A percentile compares a stretch with the other conserved stretches of the same genome.
These are phyloP conservation scores for Megalonaias nervosa DNA, from an alignment of 1,140 invertebrate genomes.

Conservation along the genomic window DNA sequence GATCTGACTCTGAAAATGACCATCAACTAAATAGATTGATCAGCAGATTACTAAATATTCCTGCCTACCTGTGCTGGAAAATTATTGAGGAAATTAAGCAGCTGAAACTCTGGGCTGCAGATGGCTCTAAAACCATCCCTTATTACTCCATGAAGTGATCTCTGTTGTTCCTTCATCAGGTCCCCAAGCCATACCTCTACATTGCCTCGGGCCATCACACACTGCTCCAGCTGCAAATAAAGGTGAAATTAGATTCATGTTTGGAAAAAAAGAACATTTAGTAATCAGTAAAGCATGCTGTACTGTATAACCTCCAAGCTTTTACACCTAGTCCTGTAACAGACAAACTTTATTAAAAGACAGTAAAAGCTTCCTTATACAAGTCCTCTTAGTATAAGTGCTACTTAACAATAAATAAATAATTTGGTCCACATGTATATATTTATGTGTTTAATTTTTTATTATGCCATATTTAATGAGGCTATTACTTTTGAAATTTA, in stretches of 20 bases:
- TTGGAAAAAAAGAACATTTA: neutral
- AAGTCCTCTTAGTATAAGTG: neutral
- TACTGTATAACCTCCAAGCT: neutral
- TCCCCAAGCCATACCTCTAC: constrained; percentile 96
- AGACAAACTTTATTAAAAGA: neutral
- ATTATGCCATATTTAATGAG: too few species aligned
- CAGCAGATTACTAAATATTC: neutral
- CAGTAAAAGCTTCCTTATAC: neutral
- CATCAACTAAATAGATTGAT: neutral
- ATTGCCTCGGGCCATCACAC: constrained; percentile 92
- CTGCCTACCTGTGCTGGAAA: constrained; percentile 88
- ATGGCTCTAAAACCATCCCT: constrained; percentile 84
- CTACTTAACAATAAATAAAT: neutral
- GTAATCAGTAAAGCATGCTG: neutral
- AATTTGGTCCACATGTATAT: neutral
- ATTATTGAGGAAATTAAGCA: constrained; percentile 89
- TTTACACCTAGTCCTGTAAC: neutral
- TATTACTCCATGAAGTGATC: constrained; percentile 94
- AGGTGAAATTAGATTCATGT: too few species aligned
- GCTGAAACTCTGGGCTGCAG: constrained; percentile 87
- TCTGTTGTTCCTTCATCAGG: constrained; percentile 88
- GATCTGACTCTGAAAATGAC: neutral
- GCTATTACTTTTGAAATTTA: too few species aligned
- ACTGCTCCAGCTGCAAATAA: constrained; percentile 81
- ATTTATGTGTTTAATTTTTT: too few species aligned